A percentile compares a stretch with the other conserved stretches of the same genome.
Conservation (phyloP, 2,888 invertebrate genomes). For the Pterostichus madidus region DNA sequence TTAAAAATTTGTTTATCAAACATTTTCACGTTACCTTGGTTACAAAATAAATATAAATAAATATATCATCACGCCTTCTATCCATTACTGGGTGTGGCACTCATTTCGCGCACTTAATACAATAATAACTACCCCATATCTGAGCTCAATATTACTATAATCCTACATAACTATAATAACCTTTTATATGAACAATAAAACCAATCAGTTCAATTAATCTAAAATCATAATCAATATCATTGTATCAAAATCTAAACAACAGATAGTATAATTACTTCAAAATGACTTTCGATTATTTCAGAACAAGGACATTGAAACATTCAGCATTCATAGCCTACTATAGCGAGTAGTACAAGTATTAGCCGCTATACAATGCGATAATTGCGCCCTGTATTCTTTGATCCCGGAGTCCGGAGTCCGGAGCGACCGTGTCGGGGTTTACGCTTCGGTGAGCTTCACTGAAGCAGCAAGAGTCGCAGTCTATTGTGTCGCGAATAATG, state of each 20-base stretch:
- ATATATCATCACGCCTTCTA: too few species aligned
- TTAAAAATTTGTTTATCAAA: too few species aligned
- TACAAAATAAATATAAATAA: too few species aligned
- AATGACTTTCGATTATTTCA: conserved; percentile 1
- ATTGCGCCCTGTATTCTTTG: background rate
- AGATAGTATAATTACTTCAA: background rate
- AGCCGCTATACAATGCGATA: background rate
- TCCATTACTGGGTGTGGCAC: too few species aligned
- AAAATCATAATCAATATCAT: background rate
- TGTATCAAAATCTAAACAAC: background rate
- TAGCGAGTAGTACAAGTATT: background rate
- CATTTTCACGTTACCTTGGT: too few species aligned
- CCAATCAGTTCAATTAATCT: too few species aligned
- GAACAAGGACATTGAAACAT: background rate
- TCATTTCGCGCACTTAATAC: too few species aligned
- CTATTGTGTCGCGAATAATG: background rate
- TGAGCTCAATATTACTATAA: too few species aligned
- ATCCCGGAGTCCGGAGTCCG: background rate
- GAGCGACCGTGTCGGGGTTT: background rate
- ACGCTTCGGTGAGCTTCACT: background rate
- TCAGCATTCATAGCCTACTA: background rate
- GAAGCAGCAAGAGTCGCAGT: background rate
- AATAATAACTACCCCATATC: too few species aligned
- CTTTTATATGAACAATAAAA: too few species aligned
- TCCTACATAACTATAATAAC: too few species aligned